Evolutionary conservation across 1,140 invertebrate species (phyloP).

Genomic region (Parasteatoda tepidariorum): DNA sequence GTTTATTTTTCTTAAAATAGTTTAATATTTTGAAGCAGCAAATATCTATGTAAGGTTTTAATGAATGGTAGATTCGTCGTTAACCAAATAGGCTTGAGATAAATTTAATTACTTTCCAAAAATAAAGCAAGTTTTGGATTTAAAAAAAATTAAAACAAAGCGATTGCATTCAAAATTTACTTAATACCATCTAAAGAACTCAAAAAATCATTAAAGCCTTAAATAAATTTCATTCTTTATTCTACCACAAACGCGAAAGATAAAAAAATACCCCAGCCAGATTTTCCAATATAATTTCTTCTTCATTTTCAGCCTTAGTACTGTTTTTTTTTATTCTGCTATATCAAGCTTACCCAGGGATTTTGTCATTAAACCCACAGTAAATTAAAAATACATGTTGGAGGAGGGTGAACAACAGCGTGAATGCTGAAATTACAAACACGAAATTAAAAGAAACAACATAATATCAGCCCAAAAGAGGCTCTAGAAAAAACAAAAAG

Average conservation of each 20-base stretch:
- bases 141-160: not conserved
- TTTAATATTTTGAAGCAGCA: too few species aligned
- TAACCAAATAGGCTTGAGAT: too few species aligned
- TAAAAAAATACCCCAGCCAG: not conserved
- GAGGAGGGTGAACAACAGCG: not conserved
- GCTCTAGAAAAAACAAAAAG: not conserved
- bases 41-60: too few species aligned
- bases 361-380: constrained; percentile 11
- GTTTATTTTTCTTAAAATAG: too few species aligned
- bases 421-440: constrained; percentile 55
- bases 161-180: not conserved
- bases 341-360: not conserved
- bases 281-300: not conserved
- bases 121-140: too few species aligned
- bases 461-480: not conserved
- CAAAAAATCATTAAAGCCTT: constrained; percentile 36
- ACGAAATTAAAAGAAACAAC: constrained; percentile 54
- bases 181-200: not conserved
- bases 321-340: not conserved
- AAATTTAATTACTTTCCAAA: too few species aligned
- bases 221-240: constrained; percentile 40
- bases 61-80: too few species aligned
- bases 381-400: constrained; percentile 57
- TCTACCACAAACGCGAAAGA: constrained; percentile 29
- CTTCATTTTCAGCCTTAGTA: not conserved